phyloP scores from a whole-genome alignment of 2,797 vertebrate species.

The Alca torda region DNA sequence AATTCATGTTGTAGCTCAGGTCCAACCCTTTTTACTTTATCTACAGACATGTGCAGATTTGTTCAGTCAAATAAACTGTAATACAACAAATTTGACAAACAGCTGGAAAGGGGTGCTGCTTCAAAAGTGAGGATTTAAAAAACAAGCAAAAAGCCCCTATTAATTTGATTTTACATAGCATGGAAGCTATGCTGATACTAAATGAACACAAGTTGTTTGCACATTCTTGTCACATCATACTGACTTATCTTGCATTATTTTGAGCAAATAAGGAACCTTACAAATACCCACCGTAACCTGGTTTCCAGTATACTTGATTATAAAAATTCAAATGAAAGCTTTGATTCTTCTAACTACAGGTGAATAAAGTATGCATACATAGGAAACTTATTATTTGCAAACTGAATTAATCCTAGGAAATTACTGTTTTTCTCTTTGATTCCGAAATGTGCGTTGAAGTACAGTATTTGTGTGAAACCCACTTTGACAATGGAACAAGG shows the following conservation, averaged over 20 bases:
- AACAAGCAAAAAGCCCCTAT: not conserved
- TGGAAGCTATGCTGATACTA: not conserved
- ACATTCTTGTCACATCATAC: not conserved
- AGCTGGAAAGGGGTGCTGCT: not conserved
- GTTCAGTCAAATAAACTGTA: not conserved
- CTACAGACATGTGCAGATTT: not conserved
- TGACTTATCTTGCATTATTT: not conserved
- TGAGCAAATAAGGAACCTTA: not conserved
- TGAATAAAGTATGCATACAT: not conserved
- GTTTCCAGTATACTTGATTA: not conserved
- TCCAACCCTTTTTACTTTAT: not conserved
- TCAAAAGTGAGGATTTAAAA: not conserved
- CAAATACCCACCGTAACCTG: not conserved
- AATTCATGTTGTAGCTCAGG: not conserved
- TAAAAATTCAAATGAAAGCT: not conserved
- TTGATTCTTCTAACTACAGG: not conserved
- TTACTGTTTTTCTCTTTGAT: not conserved
- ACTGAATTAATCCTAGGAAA: not conserved
- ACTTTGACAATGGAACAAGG: not conserved
- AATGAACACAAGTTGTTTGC: not conserved
- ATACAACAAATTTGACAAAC: not conserved
- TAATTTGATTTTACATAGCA: not conserved
- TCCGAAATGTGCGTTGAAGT: not conserved
- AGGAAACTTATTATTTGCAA: not conserved
- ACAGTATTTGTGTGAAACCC: not conserved